phyloP scores from a whole-genome alignment of 1,140 invertebrate genomes.

The Nomia melanderi region DNA sequence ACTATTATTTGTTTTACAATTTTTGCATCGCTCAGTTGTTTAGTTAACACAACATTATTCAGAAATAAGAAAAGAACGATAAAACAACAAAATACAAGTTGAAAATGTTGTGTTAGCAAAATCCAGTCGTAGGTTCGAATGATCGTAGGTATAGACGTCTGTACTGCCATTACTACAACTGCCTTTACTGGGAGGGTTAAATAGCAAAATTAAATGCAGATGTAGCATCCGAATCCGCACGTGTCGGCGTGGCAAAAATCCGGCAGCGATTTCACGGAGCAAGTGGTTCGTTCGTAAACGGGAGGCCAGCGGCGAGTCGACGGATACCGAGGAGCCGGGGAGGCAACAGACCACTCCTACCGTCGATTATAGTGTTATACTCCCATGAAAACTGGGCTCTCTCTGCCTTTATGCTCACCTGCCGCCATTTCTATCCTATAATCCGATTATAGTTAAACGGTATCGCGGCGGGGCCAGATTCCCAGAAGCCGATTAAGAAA shows the following conservation, averaged over 20 bases:
- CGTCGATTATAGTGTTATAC: conserved; percentile 47
- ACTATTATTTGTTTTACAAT: too few relatives aligned
- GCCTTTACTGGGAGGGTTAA: too few relatives aligned
- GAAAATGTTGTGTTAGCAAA: too few relatives aligned
- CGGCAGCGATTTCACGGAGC: background rate
- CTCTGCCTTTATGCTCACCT: conserved; percentile 31
- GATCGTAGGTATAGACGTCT: too few relatives aligned
- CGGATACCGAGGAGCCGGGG: too few relatives aligned
- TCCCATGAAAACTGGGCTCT: conserved; percentile 30
- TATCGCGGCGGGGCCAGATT: conserved; percentile 35
- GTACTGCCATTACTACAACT: too few relatives aligned
- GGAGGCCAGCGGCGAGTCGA: background rate
- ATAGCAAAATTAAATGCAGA: background rate
- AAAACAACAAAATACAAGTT: too few relatives aligned
- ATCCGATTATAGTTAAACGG: conserved; percentile 55
- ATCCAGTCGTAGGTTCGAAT: too few relatives aligned
- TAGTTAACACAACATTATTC: too few relatives aligned
- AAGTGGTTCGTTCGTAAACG: background rate
- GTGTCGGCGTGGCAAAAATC: background rate
- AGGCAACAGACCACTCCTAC: conserved; percentile 22
- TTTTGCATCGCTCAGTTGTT: too few relatives aligned
- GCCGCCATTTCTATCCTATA: conserved; percentile 51
- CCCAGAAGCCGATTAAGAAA: conserved; percentile 53
- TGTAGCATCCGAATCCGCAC: background rate
- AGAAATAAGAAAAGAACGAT: too few relatives aligned